Percentiles rank a stretch among this genome's conserved stretches.
These are phyloP conservation scores for Rhopilema esculentum DNA, from an alignment of 30 jellyfish, hydroid and myxozoan species.

Conservation along the genomic window DNA sequence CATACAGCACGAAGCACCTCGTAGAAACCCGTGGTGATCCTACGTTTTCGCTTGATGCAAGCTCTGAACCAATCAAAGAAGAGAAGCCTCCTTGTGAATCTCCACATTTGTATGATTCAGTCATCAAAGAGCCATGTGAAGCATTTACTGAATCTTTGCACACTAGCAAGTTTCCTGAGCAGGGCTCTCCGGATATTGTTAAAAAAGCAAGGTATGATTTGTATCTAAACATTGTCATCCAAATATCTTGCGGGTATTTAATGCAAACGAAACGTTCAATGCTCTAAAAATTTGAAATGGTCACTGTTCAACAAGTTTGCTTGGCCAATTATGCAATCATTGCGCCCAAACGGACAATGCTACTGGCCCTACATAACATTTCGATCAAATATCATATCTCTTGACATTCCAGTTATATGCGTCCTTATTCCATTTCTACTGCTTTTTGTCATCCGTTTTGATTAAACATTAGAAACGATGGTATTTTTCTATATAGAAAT, in stretches of 20 bases:
- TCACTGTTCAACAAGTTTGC: too few relatives aligned
- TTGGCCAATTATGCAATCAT: too few relatives aligned
- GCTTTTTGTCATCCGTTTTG: too few relatives aligned
- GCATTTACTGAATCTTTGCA: constrained; percentile 37
- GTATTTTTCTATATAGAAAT: too few relatives aligned
- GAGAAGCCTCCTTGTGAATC: constrained; percentile 36
- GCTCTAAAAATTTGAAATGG: too few relatives aligned
- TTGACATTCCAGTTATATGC: too few relatives aligned
- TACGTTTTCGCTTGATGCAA: constrained; percentile 55
- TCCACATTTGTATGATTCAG: constrained; percentile 23
- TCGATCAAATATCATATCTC: too few relatives aligned
- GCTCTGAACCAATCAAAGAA: constrained; percentile 24
- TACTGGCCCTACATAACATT: too few relatives aligned
- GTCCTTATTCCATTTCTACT: too few relatives aligned
- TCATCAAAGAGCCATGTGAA: constrained; percentile 55
- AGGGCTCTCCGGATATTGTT: constrained; percentile 31
- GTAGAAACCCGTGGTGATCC: constrained; percentile 87
- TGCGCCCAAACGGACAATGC: too few relatives aligned
- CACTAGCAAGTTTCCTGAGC: constrained; percentile 33
- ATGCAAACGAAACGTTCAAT: too few relatives aligned
- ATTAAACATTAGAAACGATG: too few relatives aligned
- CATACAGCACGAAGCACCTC: constrained; percentile 91
- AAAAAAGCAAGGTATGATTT: constrained; percentile 50
- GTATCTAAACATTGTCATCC: background rate
- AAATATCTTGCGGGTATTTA: background rate